These are phyloP conservation scores for Pachypsylla venusta DNA, from an alignment of 1,140 invertebrate species.

Conservation along the genomic window DNA sequence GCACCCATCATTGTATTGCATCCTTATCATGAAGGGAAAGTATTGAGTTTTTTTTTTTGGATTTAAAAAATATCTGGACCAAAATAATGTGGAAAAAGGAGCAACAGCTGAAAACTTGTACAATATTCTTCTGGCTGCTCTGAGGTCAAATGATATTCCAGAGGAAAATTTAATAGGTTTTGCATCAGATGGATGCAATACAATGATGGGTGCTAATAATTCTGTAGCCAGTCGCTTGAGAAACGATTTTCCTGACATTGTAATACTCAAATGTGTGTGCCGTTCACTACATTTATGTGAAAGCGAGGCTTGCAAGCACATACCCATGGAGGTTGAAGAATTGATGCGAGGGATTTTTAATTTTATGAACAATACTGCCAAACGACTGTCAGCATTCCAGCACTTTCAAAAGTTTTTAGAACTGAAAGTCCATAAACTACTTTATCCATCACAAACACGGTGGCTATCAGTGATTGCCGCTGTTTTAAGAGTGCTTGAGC, in stretches of 20 bases:
- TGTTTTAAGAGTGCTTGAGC: conserved; percentile 28
- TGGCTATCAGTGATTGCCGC: conserved; percentile 30
- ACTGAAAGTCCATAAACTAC: conserved; percentile 23
- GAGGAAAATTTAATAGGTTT: conserved; percentile 30
- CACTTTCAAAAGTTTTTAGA: conserved; percentile 29
- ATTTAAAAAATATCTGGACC: background rate
- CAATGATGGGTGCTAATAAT: conserved; percentile 29
- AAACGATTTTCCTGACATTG: conserved; percentile 24
- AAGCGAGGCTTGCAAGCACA: conserved; percentile 27
- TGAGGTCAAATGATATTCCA: conserved; percentile 25
- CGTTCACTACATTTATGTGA: conserved; percentile 29
- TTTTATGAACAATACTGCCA: background rate
- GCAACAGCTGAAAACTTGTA: conserved; percentile 27
- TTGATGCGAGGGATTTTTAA: conserved; percentile 24
- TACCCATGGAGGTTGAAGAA: conserved; percentile 26
- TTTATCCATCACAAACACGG: conserved; percentile 21
- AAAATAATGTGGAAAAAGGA: conserved; percentile 16
- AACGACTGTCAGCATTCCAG: conserved; percentile 24
- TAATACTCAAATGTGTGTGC: conserved; percentile 30
- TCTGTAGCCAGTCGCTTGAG: conserved; percentile 26
- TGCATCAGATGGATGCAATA: conserved; percentile 28
- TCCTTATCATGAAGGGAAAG: too few relatives aligned
- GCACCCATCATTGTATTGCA: background rate
- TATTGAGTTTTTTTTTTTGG: too few relatives aligned
- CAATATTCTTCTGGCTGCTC: conserved; percentile 20